These are phyloP conservation scores for Paradoxurus hermaphroditus DNA, from an alignment of 2,113 vertebrate species.

Conservation along the genomic window DNA sequence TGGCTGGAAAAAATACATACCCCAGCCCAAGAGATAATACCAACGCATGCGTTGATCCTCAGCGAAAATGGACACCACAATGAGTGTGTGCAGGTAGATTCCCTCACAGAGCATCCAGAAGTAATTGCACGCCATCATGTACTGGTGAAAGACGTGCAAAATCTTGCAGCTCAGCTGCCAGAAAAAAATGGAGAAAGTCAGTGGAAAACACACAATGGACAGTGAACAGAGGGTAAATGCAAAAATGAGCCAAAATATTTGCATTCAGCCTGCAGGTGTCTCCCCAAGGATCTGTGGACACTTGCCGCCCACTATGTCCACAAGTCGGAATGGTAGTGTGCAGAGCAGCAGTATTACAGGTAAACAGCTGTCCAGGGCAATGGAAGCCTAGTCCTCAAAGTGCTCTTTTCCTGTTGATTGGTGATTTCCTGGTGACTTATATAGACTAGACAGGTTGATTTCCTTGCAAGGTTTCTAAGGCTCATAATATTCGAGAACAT, in stretches of 20 bases:
- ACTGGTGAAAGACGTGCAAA: constrained; percentile 96
- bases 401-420: background rate
- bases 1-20: constrained; percentile 84
- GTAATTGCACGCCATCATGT: constrained; percentile 97
- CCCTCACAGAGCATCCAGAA: constrained; percentile 99
- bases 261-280: background rate
- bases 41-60: constrained; percentile 93
- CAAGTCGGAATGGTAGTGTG: background rate
- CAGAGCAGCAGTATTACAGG: background rate
- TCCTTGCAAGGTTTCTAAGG: background rate
- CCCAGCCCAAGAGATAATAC: constrained; percentile 99
- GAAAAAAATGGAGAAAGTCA: constrained; percentile 59
- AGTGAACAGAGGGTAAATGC: background rate
- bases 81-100: constrained; percentile 96
- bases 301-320: background rate
- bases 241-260: background rate
- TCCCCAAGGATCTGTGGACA: background rate
- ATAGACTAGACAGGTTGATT: background rate
- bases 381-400: background rate
- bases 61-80: constrained; percentile 95
- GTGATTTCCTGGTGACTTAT: background rate
- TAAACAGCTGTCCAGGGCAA: background rate
- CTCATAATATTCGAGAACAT: background rate
- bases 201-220: background rate
- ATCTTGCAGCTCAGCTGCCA: constrained; percentile 94